phyloP scores from a whole-genome alignment of 1,140 invertebrate species.

The Aricia agestis region DNA sequence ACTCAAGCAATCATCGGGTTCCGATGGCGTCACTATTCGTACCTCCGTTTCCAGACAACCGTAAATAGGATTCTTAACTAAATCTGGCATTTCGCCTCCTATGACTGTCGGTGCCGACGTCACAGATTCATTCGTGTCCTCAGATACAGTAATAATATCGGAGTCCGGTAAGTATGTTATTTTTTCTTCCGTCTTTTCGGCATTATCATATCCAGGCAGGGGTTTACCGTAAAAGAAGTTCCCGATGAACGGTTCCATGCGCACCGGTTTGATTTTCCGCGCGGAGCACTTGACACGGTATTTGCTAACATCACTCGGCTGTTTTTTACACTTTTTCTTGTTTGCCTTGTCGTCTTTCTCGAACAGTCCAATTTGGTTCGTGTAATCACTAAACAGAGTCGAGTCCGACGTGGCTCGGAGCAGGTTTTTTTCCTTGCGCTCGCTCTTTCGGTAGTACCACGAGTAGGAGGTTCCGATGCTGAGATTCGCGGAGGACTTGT shows the following conservation, averaged over 20 bases:
- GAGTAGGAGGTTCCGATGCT: constrained; percentile 70
- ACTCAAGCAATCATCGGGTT: constrained; percentile 38
- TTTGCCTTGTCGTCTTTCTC: constrained; percentile 51
- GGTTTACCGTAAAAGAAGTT: constrained; percentile 69
- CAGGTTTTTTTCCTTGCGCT: constrained; percentile 52
- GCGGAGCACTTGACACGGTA: constrained; percentile 53
- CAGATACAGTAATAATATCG: constrained; percentile 56
- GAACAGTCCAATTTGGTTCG: constrained; percentile 70
- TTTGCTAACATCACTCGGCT: constrained; percentile 55
- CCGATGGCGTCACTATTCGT: constrained; percentile 42
- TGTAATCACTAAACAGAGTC: constrained; percentile 74
- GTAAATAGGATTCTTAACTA: constrained; percentile 62
- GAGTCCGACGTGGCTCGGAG: constrained; percentile 64
- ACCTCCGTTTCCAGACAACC: constrained; percentile 53
- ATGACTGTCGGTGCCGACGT: constrained; percentile 54
- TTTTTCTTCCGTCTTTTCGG: constrained; percentile 60
- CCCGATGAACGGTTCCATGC: constrained; percentile 61
- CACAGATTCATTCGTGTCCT: constrained; percentile 50
- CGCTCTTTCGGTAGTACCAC: constrained; percentile 70
- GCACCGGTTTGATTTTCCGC: constrained; percentile 56
- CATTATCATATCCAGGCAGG: constrained; percentile 54
- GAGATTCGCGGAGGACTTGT: constrained; percentile 72
- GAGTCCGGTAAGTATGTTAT: constrained; percentile 64
- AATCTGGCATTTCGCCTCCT: constrained; percentile 45
- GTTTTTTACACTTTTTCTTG: constrained; percentile 57